A percentile compares a stretch with the other conserved stretches of the same genome.
phyloP scores from a whole-genome alignment of 2,113 vertebrate species.

The Prietella phreatophila region DNA sequence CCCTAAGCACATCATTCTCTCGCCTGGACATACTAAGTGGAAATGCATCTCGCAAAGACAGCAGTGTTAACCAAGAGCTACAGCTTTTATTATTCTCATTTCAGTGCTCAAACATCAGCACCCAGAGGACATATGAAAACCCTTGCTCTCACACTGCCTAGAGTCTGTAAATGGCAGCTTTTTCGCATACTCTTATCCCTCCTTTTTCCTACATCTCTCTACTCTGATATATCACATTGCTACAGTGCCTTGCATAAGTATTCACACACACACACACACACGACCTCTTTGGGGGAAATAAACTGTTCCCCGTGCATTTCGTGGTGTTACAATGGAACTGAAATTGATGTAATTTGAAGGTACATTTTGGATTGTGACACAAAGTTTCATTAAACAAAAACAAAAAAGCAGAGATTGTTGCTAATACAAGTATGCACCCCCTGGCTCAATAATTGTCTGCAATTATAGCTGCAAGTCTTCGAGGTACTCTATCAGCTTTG shows the following conservation, averaged over 20 bases:
- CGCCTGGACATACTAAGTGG: neutral
- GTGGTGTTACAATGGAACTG: neutral
- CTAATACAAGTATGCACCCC: neutral
- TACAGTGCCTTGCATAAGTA: neutral
- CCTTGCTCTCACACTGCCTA: neutral
- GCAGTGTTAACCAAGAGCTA: neutral
- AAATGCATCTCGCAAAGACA: neutral
- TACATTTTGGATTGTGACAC: neutral
- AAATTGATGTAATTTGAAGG: neutral
- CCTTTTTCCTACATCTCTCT: neutral
- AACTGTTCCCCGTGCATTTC: neutral
- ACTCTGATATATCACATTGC: neutral
- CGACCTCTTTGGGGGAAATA: neutral
- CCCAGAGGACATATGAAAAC: slow-evolving; percentile 10
- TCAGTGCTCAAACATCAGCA: slow-evolving; percentile 7
- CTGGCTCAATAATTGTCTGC: too few relatives aligned
- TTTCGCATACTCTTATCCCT: neutral
- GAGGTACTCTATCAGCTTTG: neutral
- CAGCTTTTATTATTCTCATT: slow-evolving; percentile 18
- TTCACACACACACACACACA: too few relatives aligned
- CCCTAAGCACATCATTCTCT: slow-evolving; percentile 3
- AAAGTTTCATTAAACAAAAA: neutral
- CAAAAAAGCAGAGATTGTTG: neutral
- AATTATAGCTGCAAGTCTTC: neutral
- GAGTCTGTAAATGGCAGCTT: neutral